Base-by-base conservation (phyloP, 2,888 invertebrate species). In the Arge pagana region DNA sequence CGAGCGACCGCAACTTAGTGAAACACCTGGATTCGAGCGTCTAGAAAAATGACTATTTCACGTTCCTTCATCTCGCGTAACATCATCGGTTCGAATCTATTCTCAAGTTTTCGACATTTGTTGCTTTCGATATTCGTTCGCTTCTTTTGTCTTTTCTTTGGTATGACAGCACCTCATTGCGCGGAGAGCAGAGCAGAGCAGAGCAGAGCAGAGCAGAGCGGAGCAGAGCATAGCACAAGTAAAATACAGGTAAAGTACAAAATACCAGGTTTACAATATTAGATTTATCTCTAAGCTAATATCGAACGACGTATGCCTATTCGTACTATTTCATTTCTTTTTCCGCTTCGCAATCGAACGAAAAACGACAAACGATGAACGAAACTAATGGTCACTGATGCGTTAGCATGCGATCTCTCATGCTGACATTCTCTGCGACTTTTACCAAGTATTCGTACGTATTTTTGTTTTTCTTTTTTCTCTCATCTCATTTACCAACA, bases 131-230 rank as follows among this genome's bases (percentile, higher is more conserved):
- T n/a, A n/a, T n/a, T n/a, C n/a, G n/a, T n/a, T n/a, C n/a, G n/a
- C n/a, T n/a, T n/a, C n/a, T 50, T 13, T 30, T 40, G 35, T 50
- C 43, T 39, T 49, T 53, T 36, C 39, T 55, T 74, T 74, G 76
- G 76, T 76, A 76, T 76, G 76, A 76, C 76, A 76, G 76, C 76
- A 76, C 76, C 75, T 76, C 76, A 70, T 75, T 73, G 74, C 72
- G 65, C 71, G 68, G 64, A 69, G 62, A 65, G 62, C 65, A 65
- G 73, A 73, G 70, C 68, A 70, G 71, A 74, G 69, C 69, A 68
- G 72, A 69, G 70, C 70, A n/a, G 65, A 71, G 68, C 63, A 69
- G 62, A 65, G 62, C 65, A 65, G 73, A 73, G 70, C 68, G 70
- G 71, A 74, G 69, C 69, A 68, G 72, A 69, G 70, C 70, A 67